Base-by-base conservation (phyloP, 2,113 vertebrate species). In the Myrmophylax atrothorax region DNA sequence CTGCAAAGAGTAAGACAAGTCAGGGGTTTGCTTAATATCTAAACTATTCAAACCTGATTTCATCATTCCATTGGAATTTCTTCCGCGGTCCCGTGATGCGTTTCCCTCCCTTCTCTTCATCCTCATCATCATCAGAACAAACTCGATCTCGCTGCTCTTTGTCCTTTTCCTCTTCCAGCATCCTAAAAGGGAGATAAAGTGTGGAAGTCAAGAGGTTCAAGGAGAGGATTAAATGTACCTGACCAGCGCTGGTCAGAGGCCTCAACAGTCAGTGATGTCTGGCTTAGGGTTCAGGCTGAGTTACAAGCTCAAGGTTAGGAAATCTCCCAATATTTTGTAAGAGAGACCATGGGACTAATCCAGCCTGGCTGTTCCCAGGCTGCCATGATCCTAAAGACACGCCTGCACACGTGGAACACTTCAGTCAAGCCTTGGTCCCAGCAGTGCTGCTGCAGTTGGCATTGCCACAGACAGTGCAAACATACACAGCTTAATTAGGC, bases 21-120 rank as follows among this genome's bases (percentile, higher is more conserved):
- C 33, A 53, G 11, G 29, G 9, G 18, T 60, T 42, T 46, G 60
- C 20, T 79, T 47, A 97, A 60, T 44, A 52, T 40, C 74, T 79
- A 64, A 78, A 66, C 35, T 38, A 75, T 42, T 75, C 98, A 96
- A 96, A 99, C 99, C 99, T 99, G 98, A 99, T 99, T 90, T 99
- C 99, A 26, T 99, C 98, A 50, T 98, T 99, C 99, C 99, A 99
- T 52, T 98, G 98, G 96, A 99, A 99, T 85, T 99, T 98, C 97
- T 99, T 99, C 68, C 98, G 98, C 0, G 99, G 99, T 40, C 98
- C 98, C 80, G 96, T 93, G 6, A 98, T 59, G 2, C 98, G 98
- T 93, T 98, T 99, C 73, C 98, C 98, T 81, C 97, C 97, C 91
- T 97, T 98, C 58, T 99, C 99, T 47, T 99, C 99, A 69, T 99